phyloP scores from a whole-genome alignment of 2,888 invertebrate genomes.

The Mactromeris polynyma region DNA sequence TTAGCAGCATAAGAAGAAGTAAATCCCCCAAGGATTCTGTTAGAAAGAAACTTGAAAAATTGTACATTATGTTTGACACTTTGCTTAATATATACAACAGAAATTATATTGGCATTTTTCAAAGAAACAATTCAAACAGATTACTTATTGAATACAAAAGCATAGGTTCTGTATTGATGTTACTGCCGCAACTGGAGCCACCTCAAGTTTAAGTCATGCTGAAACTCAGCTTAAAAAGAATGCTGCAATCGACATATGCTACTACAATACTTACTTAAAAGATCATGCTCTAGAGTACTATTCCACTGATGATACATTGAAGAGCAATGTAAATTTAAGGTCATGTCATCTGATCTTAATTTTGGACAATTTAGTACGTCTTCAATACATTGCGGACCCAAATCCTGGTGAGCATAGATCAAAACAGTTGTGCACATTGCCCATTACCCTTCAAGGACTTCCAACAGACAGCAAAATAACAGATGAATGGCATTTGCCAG shows the following conservation, averaged over 20 bases:
- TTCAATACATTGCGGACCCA: conserved; percentile 40
- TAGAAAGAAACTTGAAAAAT: conserved; percentile 27
- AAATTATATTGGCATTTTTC: conserved; percentile 48
- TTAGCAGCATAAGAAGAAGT: background rate
- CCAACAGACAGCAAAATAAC: conserved; percentile 47
- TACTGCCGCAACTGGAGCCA: conserved; percentile 43
- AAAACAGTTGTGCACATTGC: conserved; percentile 59
- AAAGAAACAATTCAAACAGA: conserved; percentile 46
- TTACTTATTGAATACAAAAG: conserved; percentile 49
- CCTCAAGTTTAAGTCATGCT: conserved; percentile 26
- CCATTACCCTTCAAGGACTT: conserved; percentile 58
- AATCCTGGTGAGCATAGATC: conserved; percentile 45
- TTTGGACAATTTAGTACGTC: conserved; percentile 51
- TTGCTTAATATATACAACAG: conserved; percentile 48
- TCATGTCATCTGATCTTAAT: conserved; percentile 49
- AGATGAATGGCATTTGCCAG: conserved; percentile 46
- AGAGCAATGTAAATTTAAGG: conserved; percentile 19
- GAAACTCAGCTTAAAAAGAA: conserved; percentile 46
- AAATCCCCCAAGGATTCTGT: conserved; percentile 15
- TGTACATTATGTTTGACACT: conserved; percentile 46
- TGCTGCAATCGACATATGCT: conserved; percentile 41
- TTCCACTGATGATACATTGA: background rate
- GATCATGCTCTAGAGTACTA: conserved; percentile 20
- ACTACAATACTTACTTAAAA: too few relatives aligned
- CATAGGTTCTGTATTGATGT: conserved; percentile 48